A percentile compares a stretch with the other conserved stretches of the same genome.
phyloP scores from a whole-genome alignment of 2,888 invertebrate genomes.

The Elegia similella region DNA sequence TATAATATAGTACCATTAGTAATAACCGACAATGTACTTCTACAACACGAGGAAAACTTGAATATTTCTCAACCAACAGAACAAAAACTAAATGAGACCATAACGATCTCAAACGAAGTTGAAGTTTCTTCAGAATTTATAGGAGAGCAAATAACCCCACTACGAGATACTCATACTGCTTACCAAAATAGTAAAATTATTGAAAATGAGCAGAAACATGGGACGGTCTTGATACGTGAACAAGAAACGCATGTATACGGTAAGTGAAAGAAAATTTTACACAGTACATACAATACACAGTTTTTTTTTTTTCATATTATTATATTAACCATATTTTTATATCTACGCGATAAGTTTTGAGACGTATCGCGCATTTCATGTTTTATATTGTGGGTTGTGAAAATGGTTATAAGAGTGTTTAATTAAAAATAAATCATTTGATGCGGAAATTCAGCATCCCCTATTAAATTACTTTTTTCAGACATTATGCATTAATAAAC shows the following conservation, averaged over 20 bases:
- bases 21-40: conserved; percentile 57
- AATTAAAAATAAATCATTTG: not conserved
- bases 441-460: too few species aligned
- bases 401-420: not conserved
- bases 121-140: conserved; percentile 56
- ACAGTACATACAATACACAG: not conserved
- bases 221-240: conserved; percentile 54
- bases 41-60: conserved; percentile 65
- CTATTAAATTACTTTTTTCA: too few species aligned
- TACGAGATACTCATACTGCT: conserved; percentile 36
- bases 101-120: conserved; percentile 55
- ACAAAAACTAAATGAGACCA: conserved; percentile 49
- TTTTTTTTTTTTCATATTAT: not conserved
- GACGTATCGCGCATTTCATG: conserved; percentile 4
- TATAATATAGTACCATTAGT: conserved; percentile 56
- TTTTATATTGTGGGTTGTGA: not conserved
- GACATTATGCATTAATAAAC: too few species aligned
- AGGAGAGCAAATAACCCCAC: conserved; percentile 54
- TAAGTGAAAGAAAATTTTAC: conserved; percentile 39
- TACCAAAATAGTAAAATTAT: conserved; percentile 48
- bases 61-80: conserved; percentile 43
- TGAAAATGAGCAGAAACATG: conserved; percentile 36
- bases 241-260: conserved; percentile 51
- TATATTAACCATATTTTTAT: not conserved
- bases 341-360: not conserved